Evolutionary conservation across 2,113 vertebrate species (phyloP).

Genomic region (Hylia prasina): DNA sequence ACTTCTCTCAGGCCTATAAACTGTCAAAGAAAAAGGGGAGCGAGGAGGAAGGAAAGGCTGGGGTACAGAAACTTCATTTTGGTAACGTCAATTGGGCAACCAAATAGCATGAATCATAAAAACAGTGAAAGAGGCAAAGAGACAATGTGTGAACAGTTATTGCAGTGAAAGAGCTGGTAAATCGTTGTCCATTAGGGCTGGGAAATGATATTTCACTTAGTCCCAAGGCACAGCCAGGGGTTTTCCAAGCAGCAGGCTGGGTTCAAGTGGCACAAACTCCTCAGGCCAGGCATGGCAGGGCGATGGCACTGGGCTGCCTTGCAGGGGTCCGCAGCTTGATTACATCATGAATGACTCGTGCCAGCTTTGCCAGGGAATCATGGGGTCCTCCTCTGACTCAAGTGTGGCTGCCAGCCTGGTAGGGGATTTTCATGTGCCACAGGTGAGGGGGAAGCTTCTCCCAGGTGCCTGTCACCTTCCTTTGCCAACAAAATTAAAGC

Average conservation of each 20-base stretch:
- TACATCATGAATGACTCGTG: fast-evolving
- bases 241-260: background rate
- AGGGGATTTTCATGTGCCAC: background rate
- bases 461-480: background rate
- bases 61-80: conserved; percentile 12
- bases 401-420: background rate
- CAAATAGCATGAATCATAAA: conserved; percentile 33
- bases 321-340: background rate
- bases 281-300: fast-evolving
- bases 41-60: background rate
- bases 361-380: background rate
- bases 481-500: background rate
- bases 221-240: background rate
- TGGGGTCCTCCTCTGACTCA: background rate
- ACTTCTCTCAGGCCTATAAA: conserved; percentile 24
- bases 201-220: background rate
- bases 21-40: background rate
- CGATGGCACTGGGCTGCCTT: background rate
- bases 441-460: background rate
- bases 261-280: background rate
- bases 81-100: conserved; percentile 26
- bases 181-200: background rate
- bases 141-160: conserved; percentile 25
- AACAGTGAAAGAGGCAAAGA: conserved; percentile 10
- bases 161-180: conserved; percentile 10